phyloP scores from a whole-genome alignment of 2,113 vertebrate species.

The Sclerurus mexicanus region DNA sequence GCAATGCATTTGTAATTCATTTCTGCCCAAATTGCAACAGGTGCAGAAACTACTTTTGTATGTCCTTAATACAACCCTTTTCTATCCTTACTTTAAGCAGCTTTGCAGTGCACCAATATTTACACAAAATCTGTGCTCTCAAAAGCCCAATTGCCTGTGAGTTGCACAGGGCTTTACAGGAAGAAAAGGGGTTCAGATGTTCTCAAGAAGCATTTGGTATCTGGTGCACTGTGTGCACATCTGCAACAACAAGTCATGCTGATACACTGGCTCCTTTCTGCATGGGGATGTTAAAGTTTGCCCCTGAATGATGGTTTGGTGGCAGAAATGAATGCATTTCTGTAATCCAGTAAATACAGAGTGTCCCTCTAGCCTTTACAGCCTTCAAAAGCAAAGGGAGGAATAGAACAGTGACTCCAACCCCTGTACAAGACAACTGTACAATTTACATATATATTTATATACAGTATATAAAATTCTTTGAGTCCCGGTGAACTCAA shows the following conservation, averaged over 20 bases:
- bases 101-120: background rate
- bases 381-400: conserved; percentile 22
- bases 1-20: background rate
- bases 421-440: conserved; percentile 81
- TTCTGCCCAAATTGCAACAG: background rate
- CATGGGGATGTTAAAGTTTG: background rate
- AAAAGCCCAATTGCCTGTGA: background rate
- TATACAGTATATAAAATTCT: conserved; percentile 82
- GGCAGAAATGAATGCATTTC: conserved; percentile 16
- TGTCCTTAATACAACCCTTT: background rate
- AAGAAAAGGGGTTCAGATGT: background rate
- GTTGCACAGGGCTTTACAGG: background rate
- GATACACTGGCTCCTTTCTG: background rate
- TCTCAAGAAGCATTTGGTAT: background rate
- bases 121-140: background rate
- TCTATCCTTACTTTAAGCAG: background rate
- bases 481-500: conserved; percentile 63
- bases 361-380: conserved; percentile 8
- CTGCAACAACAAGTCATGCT: background rate
- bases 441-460: conserved; percentile 87
- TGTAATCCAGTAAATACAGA: background rate
- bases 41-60: background rate
- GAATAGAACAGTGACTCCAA: conserved; percentile 62
- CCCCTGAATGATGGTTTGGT: background rate
- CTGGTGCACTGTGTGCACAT: background rate